Evolutionary conservation across 2,797 vertebrate genomes (phyloP).

Genomic region (Ctenosaura bakeri): DNA sequence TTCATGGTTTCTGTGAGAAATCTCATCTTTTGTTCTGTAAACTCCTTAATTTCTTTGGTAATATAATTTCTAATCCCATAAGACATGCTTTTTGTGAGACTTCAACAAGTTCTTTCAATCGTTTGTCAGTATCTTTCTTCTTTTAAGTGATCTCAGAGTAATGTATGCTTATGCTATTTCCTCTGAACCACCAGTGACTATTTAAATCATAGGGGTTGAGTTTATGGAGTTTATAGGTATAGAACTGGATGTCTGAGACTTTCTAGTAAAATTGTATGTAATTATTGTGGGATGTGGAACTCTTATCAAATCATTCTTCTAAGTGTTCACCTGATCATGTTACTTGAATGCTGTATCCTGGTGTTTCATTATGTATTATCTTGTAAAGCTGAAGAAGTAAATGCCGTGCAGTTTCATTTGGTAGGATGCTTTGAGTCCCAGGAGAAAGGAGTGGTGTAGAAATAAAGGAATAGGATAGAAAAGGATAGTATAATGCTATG

Average conservation of each 20-base stretch:
- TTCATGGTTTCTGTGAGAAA: rapidly evolving
- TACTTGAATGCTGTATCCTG: constrained; percentile 47
- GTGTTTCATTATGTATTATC: constrained; percentile 54
- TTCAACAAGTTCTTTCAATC: constrained; percentile 49
- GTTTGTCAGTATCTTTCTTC: neutral
- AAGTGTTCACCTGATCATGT: constrained; percentile 12
- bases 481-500: neutral
- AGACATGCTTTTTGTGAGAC: constrained; percentile 24
- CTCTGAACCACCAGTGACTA: no score
- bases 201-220: no score
- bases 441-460: no score
- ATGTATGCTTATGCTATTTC: neutral
- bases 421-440: constrained; percentile 17
- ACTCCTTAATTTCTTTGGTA: neutral
- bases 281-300: constrained; percentile 21
- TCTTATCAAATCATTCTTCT: constrained; percentile 5
- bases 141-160: neutral
- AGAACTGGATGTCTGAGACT: neutral
- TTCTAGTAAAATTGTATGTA: neutral
- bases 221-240: neutral
- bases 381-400: constrained; percentile 49
- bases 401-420: constrained; percentile 48
- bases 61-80: neutral
- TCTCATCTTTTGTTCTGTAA: rapidly evolving
- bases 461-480: no score